A percentile compares a stretch with the other conserved stretches of the same genome.
Evolutionary conservation across 2,888 invertebrate species (phyloP).

Genomic region (Protonemura montana): DNA sequence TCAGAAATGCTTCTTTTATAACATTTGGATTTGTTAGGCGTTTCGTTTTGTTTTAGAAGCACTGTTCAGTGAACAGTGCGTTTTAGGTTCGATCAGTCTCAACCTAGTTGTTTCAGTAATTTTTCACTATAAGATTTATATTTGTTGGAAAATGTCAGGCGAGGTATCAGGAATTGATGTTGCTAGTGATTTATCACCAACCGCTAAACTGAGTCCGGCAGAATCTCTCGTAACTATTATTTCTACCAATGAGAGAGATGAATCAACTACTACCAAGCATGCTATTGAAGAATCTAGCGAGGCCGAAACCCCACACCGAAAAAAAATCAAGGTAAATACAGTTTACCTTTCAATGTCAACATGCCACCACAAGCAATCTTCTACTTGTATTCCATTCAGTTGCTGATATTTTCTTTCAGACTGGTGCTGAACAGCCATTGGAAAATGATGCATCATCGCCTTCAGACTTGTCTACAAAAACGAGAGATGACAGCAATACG

Average conservation of each 20-base stretch:
- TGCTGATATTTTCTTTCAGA: neutral
- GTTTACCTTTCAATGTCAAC: neutral
- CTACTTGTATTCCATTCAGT: too few relatives aligned
- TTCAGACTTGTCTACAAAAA: conserved; percentile 47
- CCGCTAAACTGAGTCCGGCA: neutral
- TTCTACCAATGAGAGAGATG: neutral
- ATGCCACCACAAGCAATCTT: neutral
- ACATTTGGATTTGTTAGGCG: too few relatives aligned
- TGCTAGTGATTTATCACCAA: neutral
- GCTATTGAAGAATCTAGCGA: neutral
- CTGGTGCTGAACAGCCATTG: neutral
- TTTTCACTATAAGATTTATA: neutral
- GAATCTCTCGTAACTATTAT: neutral
- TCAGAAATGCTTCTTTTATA: too few relatives aligned
- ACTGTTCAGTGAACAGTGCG: too few relatives aligned
- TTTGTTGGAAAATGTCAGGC: neutral
- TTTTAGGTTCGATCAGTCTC: neutral
- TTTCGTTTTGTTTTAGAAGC: too few relatives aligned
- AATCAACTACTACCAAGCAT: neutral
- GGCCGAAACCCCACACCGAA: neutral
- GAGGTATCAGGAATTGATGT: neutral
- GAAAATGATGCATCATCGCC: neutral
- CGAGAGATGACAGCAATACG: conserved; percentile 25
- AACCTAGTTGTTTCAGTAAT: neutral
- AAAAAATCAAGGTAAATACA: neutral